These are phyloP conservation scores for Columba guinea DNA, from an alignment of 2,797 vertebrate species.

Conservation along the genomic window DNA sequence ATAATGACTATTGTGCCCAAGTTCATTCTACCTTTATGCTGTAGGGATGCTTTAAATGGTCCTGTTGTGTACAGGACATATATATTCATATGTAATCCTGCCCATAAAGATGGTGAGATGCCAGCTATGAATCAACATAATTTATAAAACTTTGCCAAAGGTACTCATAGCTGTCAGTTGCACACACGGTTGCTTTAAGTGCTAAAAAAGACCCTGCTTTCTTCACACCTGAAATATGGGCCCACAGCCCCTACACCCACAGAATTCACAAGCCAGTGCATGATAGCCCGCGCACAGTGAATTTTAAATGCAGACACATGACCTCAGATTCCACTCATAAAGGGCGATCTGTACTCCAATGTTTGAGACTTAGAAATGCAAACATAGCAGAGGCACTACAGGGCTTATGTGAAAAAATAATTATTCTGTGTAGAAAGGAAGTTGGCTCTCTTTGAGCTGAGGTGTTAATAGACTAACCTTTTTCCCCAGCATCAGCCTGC, in stretches of 20 bases:
- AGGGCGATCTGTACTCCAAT: conserved; percentile 41
- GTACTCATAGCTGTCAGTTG: background rate
- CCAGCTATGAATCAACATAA: conserved; percentile 44
- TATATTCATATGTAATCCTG: background rate
- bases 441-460: conserved; percentile 46
- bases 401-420: conserved; percentile 53
- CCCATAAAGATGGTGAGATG: background rate
- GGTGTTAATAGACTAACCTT: conserved; percentile 74
- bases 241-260: background rate
- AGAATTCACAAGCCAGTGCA: conserved; percentile 16
- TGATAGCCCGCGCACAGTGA: background rate
- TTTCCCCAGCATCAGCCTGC: conserved; percentile 31
- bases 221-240: conserved; percentile 27
- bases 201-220: conserved; percentile 20
- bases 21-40: background rate
- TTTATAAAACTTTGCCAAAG: conserved; percentile 50
- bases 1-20: background rate
- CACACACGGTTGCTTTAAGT: conserved; percentile 25
- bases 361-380: conserved; percentile 50
- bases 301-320: conserved; percentile 47
- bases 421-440: conserved; percentile 64
- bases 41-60: conserved; percentile 52
- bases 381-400: conserved; percentile 53
- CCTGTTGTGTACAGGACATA: background rate
- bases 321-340: conserved; percentile 53